Conservation (phyloP, 2,888 invertebrate genomes). For the Drosophila nr. perissopoda region DNA sequence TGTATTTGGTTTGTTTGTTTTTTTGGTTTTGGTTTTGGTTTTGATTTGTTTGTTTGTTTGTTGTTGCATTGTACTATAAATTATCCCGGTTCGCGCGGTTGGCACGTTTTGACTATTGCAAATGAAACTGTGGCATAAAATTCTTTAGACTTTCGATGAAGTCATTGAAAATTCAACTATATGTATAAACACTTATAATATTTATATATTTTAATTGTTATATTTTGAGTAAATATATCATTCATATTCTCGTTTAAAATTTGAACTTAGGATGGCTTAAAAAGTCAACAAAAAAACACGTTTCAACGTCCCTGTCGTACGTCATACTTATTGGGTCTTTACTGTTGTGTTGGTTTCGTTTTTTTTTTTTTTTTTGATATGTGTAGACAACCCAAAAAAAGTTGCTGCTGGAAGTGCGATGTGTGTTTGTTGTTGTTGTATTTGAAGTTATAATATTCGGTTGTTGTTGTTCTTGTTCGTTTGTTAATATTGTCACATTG, state of each 20-base stretch:
- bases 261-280: slow-evolving; percentile 80
- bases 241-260: slow-evolving; percentile 57
- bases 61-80: slow-evolving; percentile 85
- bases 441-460: slow-evolving; percentile 57
- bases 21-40: slow-evolving; percentile 53
- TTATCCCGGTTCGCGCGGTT: slow-evolving; percentile 84
- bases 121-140: slow-evolving; percentile 83
- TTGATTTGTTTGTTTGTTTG: slow-evolving; percentile 64
- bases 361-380: slow-evolving; percentile 58
- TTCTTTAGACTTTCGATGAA: slow-evolving; percentile 33
- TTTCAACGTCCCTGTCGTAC: slow-evolving; percentile 11
- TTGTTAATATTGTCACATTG: slow-evolving; percentile 67
- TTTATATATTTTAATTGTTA: slow-evolving; percentile 60
- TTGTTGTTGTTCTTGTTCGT: slow-evolving; percentile 54
- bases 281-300: slow-evolving; percentile 57
- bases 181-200: slow-evolving; percentile 63
- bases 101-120: slow-evolving; percentile 84
- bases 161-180: slow-evolving; percentile 69
- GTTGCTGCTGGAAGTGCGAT: slow-evolving; percentile 78
- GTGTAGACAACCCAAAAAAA: slow-evolving; percentile 76
- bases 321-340: slow-evolving; percentile 21
- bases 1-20: slow-evolving; percentile 68
- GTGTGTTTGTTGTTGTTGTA: slow-evolving; percentile 56
- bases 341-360: slow-evolving; percentile 15
- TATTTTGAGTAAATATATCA: slow-evolving; percentile 59